Conservation (phyloP, 2,888 invertebrate species). For the Plagodis dolabraria region DNA sequence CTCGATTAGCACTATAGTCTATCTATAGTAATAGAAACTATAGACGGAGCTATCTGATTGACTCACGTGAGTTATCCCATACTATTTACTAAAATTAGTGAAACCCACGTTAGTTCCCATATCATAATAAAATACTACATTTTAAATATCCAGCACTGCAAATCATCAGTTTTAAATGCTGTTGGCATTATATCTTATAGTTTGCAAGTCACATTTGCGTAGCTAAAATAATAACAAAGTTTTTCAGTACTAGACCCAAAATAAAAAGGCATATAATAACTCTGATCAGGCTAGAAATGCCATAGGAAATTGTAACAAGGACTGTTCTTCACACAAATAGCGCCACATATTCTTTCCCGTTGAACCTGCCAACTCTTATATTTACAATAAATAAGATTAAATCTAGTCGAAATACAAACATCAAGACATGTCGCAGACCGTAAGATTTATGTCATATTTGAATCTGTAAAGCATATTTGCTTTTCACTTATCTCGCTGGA, state of each 20-base stretch:
- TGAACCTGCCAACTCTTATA: not conserved
- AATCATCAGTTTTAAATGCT: too few relatives aligned
- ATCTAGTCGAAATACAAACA: slow-evolving; percentile 1
- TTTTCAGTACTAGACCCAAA: slow-evolving; percentile 1
- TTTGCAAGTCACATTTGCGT: slow-evolving; percentile 17
- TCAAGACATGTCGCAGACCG: not conserved
- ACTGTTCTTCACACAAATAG: not conserved
- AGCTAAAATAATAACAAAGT: slow-evolving; percentile 1
- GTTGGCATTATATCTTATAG: not conserved
- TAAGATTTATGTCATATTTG: not conserved
- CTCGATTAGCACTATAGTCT: too few relatives aligned
- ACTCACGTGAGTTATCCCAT: too few relatives aligned
- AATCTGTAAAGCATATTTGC: not conserved
- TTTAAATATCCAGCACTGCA: too few relatives aligned
- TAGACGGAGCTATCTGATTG: too few relatives aligned
- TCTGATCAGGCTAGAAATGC: not conserved
- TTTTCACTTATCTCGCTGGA: not conserved
- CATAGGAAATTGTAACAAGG: not conserved
- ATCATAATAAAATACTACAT: too few relatives aligned
- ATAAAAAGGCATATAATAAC: not conserved
- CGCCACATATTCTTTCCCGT: slow-evolving; percentile 2
- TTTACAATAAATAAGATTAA: not conserved
- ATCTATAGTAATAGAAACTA: too few relatives aligned
- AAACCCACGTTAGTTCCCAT: too few relatives aligned
- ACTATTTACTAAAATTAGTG: too few relatives aligned